Evolutionary conservation across 2,797 vertebrate genomes (phyloP), one percentile per base, ranked within the genome.

Genomic region (Acrossocheilus wenchowensis): DNA sequence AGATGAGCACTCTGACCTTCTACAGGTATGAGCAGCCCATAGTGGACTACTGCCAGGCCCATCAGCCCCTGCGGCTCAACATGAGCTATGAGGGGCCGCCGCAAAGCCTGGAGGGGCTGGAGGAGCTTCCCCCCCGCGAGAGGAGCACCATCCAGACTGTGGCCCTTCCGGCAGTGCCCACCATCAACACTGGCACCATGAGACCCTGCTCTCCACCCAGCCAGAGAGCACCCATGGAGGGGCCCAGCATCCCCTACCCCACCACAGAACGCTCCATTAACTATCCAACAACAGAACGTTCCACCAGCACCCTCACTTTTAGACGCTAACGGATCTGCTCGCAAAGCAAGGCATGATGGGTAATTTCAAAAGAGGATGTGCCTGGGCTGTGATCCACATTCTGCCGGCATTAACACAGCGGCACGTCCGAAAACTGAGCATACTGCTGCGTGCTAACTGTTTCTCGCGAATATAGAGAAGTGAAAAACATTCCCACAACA

Each of bases 21-120:
- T 99, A 98, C 94, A 96, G 96, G 91, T 99, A 98, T 0, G 98
- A 99, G 91, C 98, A 97, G 90, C 98, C 98, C 0, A 95, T 98
- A 73, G 96, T 98, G 4, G 96, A 98, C 89, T 99, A 98, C 97
- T 99, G 98, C 96, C 98, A 98, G 91, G 97, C 98, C 66, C 98
- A 99, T 89, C 98, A 99, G 92, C 97, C 98, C 26, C 96, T 99
- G 87, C 96, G 97, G 78, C 94, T 98, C 88, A 97, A 96, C 95
- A 97, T 98, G 95, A 96, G 96, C 80, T 98, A 97, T 0, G 97
- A 98, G n/a, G 93, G 95, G 8, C 94, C 97, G 78, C 93, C 96
- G 50, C 94, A 94, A 89, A 94, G 93, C 82, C 90, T 95, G 60
- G 95, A 95, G 82, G 93, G 93, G 57, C 92, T 95, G 72, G 95